Conservation (phyloP, 2,888 invertebrate genomes). For the Trissolcus japonicus region DNA sequence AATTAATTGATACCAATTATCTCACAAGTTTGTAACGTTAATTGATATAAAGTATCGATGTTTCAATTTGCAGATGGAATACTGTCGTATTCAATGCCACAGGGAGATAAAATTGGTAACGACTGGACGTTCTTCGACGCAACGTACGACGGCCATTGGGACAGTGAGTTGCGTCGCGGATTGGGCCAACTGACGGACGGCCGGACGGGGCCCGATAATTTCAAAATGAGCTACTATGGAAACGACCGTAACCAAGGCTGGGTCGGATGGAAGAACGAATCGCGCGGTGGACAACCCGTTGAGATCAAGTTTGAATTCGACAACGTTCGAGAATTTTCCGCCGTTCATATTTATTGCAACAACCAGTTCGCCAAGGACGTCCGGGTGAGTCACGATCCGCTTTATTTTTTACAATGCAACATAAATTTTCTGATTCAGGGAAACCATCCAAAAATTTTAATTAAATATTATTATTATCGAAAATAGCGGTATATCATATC, state of each 20-base stretch:
- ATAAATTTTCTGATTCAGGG: too few species aligned
- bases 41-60: slow-evolving; percentile 39
- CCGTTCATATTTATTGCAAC: slow-evolving; percentile 88
- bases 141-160: slow-evolving; percentile 91
- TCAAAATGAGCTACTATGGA: slow-evolving; percentile 81
- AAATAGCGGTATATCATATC: slow-evolving; percentile 14
- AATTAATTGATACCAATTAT: slow-evolving; percentile 43
- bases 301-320: slow-evolving; percentile 90
- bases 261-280: slow-evolving; percentile 94
- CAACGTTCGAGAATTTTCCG: slow-evolving; percentile 89
- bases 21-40: slow-evolving; percentile 30
- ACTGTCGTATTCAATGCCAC: slow-evolving; percentile 92
- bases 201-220: slow-evolving; percentile 85
- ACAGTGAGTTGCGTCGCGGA: slow-evolving; percentile 86
- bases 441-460: neutral
- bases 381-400: slow-evolving; percentile 78
- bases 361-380: slow-evolving; percentile 91
- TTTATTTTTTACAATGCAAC: too few species aligned
- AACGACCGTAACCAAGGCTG: slow-evolving; percentile 84
- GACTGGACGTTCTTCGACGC: slow-evolving; percentile 88
- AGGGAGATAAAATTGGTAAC: slow-evolving; percentile 89
- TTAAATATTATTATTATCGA: neutral
- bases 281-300: slow-evolving; percentile 80
- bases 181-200: slow-evolving; percentile 92
- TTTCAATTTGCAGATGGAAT: slow-evolving; percentile 81